phyloP scores from a whole-genome alignment of 92 coral and sea anemone species.

The Micromussa lordhowensis region DNA sequence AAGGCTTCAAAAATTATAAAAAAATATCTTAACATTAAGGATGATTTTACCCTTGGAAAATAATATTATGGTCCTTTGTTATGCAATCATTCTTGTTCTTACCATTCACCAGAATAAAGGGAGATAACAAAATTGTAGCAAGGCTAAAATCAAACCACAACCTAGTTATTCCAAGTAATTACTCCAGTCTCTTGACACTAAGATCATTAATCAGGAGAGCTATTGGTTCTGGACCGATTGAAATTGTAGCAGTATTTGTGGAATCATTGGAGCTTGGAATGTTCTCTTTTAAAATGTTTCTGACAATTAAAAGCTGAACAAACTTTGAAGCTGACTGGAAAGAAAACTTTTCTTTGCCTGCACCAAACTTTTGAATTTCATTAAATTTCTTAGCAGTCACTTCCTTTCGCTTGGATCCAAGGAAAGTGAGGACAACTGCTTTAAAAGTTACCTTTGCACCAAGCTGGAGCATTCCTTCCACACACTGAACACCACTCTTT shows the following conservation, averaged over 20 bases:
- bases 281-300: not conserved
- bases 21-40: too few relatives aligned
- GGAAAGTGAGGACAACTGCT: slow-evolving; percentile 6
- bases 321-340: not conserved
- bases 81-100: too few relatives aligned
- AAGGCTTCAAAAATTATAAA: too few relatives aligned
- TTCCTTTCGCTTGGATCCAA: slow-evolving; percentile 48
- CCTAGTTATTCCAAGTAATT: too few relatives aligned
- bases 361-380: not conserved
- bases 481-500: not conserved
- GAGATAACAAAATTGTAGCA: too few relatives aligned
- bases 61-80: too few relatives aligned
- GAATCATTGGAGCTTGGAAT: not conserved
- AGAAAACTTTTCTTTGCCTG: not conserved
- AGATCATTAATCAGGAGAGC: not conserved
- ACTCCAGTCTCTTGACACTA: not conserved
- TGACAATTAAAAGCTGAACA: not conserved
- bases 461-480: not conserved
- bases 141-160: too few relatives aligned
- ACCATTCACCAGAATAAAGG: too few relatives aligned
- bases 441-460: slow-evolving; percentile 8
- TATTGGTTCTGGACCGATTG: not conserved
- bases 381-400: not conserved
- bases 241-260: not conserved
- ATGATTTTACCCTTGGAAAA: too few relatives aligned